These are phyloP conservation scores for Hafferia zeledoni DNA, from an alignment of 2,797 vertebrate species.

Conservation along the genomic window DNA sequence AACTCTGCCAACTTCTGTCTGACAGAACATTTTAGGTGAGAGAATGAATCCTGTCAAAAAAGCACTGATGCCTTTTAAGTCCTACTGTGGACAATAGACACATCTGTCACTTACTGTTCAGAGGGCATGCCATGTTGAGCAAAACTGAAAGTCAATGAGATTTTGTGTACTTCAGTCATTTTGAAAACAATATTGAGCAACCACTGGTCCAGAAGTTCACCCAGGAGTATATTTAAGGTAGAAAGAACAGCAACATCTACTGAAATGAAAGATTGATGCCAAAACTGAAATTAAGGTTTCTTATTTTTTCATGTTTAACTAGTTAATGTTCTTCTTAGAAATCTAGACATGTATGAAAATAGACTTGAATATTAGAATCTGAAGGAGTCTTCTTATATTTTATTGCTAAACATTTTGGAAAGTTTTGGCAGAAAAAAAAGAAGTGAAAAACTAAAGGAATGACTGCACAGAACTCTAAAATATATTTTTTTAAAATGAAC, in stretches of 20 bases:
- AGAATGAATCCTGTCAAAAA: constrained; percentile 62
- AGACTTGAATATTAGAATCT: background rate
- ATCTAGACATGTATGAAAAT: background rate
- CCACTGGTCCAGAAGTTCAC: background rate
- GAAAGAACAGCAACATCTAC: background rate
- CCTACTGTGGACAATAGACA: constrained; percentile 53
- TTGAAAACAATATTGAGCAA: constrained; percentile 8
- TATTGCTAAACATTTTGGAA: background rate
- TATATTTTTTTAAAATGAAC: background rate
- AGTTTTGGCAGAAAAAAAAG: background rate
- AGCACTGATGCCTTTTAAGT: constrained; percentile 51
- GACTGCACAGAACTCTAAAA: background rate
- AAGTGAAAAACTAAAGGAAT: background rate
- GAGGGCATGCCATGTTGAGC: background rate
- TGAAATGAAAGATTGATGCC: background rate
- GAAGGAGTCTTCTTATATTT: background rate
- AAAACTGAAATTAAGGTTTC: background rate
- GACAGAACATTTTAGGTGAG: constrained; percentile 42
- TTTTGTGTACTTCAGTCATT: constrained; percentile 13
- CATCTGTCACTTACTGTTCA: constrained; percentile 43
- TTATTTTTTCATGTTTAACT: background rate
- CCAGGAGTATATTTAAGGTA: background rate
- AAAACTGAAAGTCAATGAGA: constrained; percentile 57
- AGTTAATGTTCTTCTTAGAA: background rate
- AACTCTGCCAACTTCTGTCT: background rate